phyloP scores from a whole-genome alignment of 2,113 vertebrate species.

The Atlantisia rogersi region DNA sequence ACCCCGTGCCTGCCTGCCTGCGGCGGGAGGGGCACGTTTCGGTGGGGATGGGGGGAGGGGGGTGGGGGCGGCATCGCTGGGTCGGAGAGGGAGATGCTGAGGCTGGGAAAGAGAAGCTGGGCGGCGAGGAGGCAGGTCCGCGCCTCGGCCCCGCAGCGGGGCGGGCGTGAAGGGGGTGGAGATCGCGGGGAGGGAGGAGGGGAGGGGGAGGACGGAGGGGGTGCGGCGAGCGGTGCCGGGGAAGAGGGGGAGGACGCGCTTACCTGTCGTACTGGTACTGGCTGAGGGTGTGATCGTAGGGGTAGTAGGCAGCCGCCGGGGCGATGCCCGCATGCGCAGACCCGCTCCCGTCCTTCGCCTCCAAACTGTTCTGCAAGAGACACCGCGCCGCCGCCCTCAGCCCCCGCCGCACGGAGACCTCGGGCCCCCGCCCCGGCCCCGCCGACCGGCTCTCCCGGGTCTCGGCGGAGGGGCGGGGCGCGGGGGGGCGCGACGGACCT shows the following conservation, averaged over 20 bases:
- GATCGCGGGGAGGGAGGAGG: neutral
- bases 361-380: slow-evolving; percentile 89
- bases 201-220: neutral
- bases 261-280: slow-evolving; percentile 99
- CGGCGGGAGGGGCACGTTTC: neutral
- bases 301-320: slow-evolving; percentile 91
- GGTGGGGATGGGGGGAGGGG: neutral
- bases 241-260: neutral
- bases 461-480: too few species aligned
- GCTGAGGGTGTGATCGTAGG: slow-evolving; percentile 91
- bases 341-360: slow-evolving; percentile 89
- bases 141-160: neutral
- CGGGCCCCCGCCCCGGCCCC: neutral
- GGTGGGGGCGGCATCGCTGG: neutral
- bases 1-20: neutral
- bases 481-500: neutral
- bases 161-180: neutral
- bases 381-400: slow-evolving; percentile 15
- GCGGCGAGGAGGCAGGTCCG: neutral
- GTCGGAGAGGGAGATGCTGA: neutral
- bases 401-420: neutral
- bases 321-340: slow-evolving; percentile 92
- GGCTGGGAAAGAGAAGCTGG: neutral
- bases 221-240: neutral
- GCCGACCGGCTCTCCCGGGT: neutral